Evolutionary conservation across 2,797 vertebrate species (phyloP).

Genomic region (Heterohyrax brucei): DNA sequence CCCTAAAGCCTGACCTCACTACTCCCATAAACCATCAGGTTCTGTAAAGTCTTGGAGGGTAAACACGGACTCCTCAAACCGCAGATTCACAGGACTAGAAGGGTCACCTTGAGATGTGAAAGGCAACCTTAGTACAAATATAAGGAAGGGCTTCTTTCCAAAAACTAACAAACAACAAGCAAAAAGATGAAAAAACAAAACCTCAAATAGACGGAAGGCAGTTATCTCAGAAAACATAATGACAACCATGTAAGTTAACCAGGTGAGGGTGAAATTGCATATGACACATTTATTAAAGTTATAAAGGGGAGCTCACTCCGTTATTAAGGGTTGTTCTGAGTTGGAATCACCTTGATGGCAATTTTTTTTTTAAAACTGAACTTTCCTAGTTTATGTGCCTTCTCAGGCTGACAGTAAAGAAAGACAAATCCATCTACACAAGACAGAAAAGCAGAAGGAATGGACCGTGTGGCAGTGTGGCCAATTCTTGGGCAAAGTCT

Average conservation of each 20-base stretch:
- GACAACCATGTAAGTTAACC: neutral
- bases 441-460: neutral
- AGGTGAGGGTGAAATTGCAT: neutral
- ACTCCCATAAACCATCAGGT: constrained; percentile 47
- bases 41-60: constrained; percentile 55
- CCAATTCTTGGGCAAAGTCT: constrained; percentile 4
- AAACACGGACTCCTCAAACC: neutral
- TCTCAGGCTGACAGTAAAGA: neutral
- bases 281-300: constrained; percentile 42
- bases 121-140: neutral
- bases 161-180: neutral
- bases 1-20: constrained; percentile 9
- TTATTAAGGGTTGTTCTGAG: too few relatives aligned
- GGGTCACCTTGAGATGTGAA: constrained; percentile 20
- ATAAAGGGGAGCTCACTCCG: neutral
- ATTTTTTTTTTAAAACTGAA: neutral
- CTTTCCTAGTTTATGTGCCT: constrained; percentile 2
- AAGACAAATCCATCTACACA: constrained; percentile 37
- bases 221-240: neutral
- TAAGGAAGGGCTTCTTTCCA: neutral
- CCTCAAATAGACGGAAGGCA: neutral
- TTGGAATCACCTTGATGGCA: too few relatives aligned
- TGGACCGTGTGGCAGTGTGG: neutral
- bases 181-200: neutral
- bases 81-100: neutral